A percentile compares a stretch with the other conserved stretches of the same genome.
Conservation (phyloP, 2,888 invertebrate genomes). For the Autographa pulchrina region DNA sequence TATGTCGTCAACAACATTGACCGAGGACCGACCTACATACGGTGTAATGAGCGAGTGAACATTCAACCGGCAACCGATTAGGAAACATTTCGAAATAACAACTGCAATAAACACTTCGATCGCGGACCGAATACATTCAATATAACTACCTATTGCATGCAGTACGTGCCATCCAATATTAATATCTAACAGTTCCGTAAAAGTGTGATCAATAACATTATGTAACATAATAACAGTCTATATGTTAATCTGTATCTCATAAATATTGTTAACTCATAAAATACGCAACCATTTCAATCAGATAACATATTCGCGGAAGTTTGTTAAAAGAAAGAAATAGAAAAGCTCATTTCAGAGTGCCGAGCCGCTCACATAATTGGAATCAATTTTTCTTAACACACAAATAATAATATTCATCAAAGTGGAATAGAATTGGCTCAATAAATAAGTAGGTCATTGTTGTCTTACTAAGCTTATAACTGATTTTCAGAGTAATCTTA, state of each 20-base stretch:
- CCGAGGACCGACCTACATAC: slow-evolving; percentile 42
- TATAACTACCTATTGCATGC: too few relatives aligned
- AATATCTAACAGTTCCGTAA: not conserved
- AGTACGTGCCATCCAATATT: not conserved
- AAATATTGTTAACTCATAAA: slow-evolving; percentile 1
- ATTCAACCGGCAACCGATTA: slow-evolving; percentile 34
- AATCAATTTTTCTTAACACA: too few relatives aligned
- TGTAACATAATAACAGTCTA: not conserved
- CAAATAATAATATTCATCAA: too few relatives aligned
- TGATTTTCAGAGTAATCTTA: too few relatives aligned
- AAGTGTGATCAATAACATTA: not conserved
- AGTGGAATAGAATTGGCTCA: too few relatives aligned
- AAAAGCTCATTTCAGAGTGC: too few relatives aligned
- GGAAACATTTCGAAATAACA: slow-evolving; percentile 23
- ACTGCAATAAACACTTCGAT: slow-evolving; percentile 12
- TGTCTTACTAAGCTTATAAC: too few relatives aligned
- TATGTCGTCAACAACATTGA: slow-evolving; percentile 46
- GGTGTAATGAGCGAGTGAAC: slow-evolving; percentile 27
- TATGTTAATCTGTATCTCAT: not conserved
- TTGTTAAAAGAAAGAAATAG: too few relatives aligned
- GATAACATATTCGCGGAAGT: not conserved
- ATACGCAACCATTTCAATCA: not conserved
- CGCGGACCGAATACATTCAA: slow-evolving; percentile 3
- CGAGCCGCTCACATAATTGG: too few relatives aligned
- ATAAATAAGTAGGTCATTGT: too few relatives aligned